Base-by-base conservation (phyloP, 1,140 invertebrate species). In the Colletes latitarsis region DNA sequence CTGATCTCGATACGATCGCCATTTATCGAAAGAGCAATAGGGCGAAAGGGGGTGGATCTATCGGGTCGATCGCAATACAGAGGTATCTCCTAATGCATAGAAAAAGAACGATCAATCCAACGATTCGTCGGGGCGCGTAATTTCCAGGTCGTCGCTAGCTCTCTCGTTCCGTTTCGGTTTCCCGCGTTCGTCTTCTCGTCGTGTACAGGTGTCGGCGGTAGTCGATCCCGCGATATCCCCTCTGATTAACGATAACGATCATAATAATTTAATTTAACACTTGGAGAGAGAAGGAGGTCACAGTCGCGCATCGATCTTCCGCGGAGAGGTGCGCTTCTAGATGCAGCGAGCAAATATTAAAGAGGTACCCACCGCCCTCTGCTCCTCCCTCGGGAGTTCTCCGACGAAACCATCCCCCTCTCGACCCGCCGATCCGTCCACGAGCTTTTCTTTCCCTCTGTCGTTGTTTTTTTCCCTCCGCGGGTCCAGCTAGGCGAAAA, bases 251-350 rank as follows among this genome's bases (percentile, higher is more conserved):
- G 83, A 86, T 82, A 86, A 86, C 60, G 77, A 86, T 86, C 81
- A 83, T 87, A 78, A 87, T 86, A 86, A 87, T 87, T 83, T 83
- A 78, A 86, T 87, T 84, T 87, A 83, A 86, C 81, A 70, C 63
- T 52, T 57, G 8, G 58, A 68, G 58, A 46, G 84, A 82, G 77
- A 87, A 83, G 58, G 85, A 86, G 81, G 81, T 86, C 84, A 82
- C 76, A 64, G 71, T 76, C 66, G 76, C 19, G 49, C 81, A 77
- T 81, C 77, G 81, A 83, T 76, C 79, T 72, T 69, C 46, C 43
- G 55, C 55, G 55, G 68, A 69, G 58, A 63, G 46, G 30, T 30
- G 2, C 30, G 52, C 62, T 74, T 68, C 67, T 67, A 55, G 73
- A 69, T 87, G 81, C 73, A 75, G 58, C 78, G 55, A 77, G 86